These are phyloP conservation scores for Blastomussa wellsi DNA, from an alignment of 92 coral and sea anemone species.

Conservation along the genomic window DNA sequence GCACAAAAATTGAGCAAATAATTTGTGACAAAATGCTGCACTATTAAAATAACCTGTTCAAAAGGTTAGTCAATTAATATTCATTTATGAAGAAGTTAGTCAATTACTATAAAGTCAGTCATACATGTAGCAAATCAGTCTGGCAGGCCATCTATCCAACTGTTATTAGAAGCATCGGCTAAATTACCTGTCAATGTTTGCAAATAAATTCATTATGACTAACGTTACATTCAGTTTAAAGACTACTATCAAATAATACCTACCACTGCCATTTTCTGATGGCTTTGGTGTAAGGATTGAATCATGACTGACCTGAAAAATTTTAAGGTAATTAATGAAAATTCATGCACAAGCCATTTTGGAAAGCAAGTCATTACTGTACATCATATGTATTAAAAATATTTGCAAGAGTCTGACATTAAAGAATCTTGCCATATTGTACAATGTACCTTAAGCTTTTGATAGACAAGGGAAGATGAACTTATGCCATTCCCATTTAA, in stretches of 20 bases:
- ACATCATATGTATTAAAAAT: not conserved
- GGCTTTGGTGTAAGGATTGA: constrained; percentile 69
- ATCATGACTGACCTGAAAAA: constrained; percentile 77
- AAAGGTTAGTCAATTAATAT: no score
- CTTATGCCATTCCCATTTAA: constrained; percentile 62
- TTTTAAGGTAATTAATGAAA: not conserved
- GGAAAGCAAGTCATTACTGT: not conserved
- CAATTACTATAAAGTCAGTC: not conserved
- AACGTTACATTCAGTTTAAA: not conserved
- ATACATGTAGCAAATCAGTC: not conserved
- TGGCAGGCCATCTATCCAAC: not conserved
- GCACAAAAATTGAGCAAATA: no score
- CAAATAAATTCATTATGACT: not conserved
- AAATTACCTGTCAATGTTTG: not conserved
- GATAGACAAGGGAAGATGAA: constrained; percentile 81
- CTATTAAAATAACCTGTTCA: no score
- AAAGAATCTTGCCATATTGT: not conserved
- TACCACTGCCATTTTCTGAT: constrained; percentile 59
- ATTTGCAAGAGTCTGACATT: not conserved
- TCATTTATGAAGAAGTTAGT: no score
- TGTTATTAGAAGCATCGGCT: not conserved
- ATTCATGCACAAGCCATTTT: not conserved
- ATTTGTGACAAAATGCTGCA: no score
- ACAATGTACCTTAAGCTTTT: constrained; percentile 64
- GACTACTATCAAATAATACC: not conserved